Conservation (phyloP, 2,113 vertebrate genomes). For the Psittacus erithacus region DNA sequence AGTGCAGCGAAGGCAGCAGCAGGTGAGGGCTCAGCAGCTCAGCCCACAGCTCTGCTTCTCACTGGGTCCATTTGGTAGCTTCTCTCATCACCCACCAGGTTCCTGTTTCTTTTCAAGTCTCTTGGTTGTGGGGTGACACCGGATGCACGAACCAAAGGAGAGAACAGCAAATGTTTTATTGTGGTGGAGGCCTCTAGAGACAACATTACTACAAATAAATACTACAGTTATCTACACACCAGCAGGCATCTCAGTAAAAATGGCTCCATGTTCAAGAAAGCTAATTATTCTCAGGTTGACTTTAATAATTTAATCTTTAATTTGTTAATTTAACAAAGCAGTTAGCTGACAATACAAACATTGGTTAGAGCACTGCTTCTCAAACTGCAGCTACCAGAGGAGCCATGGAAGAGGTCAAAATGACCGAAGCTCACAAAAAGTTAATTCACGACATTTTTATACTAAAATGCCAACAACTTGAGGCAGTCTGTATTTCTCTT, state of each 20-base stretch:
- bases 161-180: background rate
- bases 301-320: background rate
- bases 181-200: conserved; percentile 13
- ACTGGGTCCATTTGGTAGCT: background rate
- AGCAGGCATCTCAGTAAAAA: background rate
- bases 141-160: background rate
- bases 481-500: background rate
- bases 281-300: background rate
- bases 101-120: conserved; percentile 23
- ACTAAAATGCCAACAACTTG: background rate
- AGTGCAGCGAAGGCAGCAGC: fast-evolving
- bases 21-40: background rate
- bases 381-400: background rate
- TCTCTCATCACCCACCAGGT: background rate
- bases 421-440: background rate
- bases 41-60: background rate
- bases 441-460: background rate
- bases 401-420: background rate
- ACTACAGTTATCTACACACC: background rate
- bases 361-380: background rate
- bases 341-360: background rate
- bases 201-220: background rate
- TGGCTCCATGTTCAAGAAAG: background rate
- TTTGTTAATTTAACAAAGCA: background rate
- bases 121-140: background rate